Base-by-base conservation (phyloP, 2,797 vertebrate genomes). In the Pantherophis alleghaniensis region DNA sequence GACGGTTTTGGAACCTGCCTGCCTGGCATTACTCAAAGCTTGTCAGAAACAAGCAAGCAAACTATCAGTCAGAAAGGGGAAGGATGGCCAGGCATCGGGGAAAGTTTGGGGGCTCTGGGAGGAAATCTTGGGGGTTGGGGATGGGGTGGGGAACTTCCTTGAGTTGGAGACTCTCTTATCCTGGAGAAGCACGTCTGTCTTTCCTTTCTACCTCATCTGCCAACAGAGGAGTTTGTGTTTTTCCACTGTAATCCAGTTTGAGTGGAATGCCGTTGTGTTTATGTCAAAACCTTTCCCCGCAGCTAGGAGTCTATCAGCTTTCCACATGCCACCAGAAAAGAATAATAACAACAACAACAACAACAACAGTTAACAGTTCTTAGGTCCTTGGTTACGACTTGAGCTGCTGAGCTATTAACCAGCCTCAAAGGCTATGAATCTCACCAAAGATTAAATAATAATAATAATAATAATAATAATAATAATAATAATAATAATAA, bases 1-100 rank as follows among this genome's bases (percentile, higher is more conserved):
- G 63, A 90, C 47, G n/a, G 56, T 88, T 83, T 10, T 12, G 89
- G 86, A 24, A 93, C 88, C 66, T 89, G 93, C 28, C 69, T n/a
- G n/a, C 83, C 28, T 60, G 92, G 94, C 10, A 47, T 53, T 61
- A 24, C 47, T 94, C 91, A 86, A 79, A 90, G 94, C 20, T 87
- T 57, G 14, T 47, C 60, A 26, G 66, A 55, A 91, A 87, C 89
- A 59, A 51, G 74, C 24, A n/a, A 83, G 57, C 22, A 28, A 16
- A 88, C n/a, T 22, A 22, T 16, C 12, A 11, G 7, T 2, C 28
- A 69, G 26, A 69, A 87, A 51, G 26, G 53, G 13, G 51, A n/a
- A n/a, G 22, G 24, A 16, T n/a, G 14, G 22, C n/a, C 7, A 74
- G 63, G 69, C 47, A 53, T 63, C 26, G 7, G 53, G 51, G 51